These are phyloP conservation scores for Tanaodytes sp. DNA, from an alignment of 2,888 invertebrate species.

Conservation along the genomic window DNA sequence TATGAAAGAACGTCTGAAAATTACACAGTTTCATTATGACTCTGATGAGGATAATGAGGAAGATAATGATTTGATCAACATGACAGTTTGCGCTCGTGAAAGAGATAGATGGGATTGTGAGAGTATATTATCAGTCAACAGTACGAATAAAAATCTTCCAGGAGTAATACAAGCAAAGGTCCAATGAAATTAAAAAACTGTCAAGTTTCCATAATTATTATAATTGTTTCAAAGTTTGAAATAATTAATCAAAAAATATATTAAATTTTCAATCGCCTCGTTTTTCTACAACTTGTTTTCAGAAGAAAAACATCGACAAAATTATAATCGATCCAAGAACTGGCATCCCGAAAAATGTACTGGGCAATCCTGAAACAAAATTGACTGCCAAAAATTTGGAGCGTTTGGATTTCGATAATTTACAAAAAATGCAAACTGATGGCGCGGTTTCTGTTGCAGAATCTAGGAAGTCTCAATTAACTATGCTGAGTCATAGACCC, in stretches of 20 bases:
- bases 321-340: slow-evolving; percentile 83
- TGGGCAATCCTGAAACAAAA: slow-evolving; percentile 76
- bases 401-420: slow-evolving; percentile 76
- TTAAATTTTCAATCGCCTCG: no score
- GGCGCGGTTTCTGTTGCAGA: slow-evolving; percentile 77
- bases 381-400: slow-evolving; percentile 82
- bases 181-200: no score
- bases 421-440: slow-evolving; percentile 57
- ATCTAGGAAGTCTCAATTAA: slow-evolving; percentile 80
- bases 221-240: no score
- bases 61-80: slow-evolving; percentile 63
- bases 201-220: no score
- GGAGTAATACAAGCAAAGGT: slow-evolving; percentile 86
- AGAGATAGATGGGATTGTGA: slow-evolving; percentile 91
- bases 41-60: slow-evolving; percentile 73
- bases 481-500: slow-evolving; percentile 80
- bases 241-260: no score
- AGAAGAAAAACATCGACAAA: slow-evolving; percentile 74
- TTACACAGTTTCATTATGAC: slow-evolving; percentile 54
- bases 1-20: slow-evolving; percentile 66
- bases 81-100: slow-evolving; percentile 76
- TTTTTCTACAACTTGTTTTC: slow-evolving; percentile 45
- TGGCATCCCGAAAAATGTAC: slow-evolving; percentile 81
- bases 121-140: slow-evolving; percentile 90
- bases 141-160: slow-evolving; percentile 93